Percentiles rank a stretch among this genome's conserved stretches.
phyloP scores from a whole-genome alignment of 2,113 vertebrate genomes.

The Rattus norvegicus region GRCr8 NC_086021.1:179536001-179536500 shows the following conservation, averaged over 20 bases:
- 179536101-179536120: too few relatives aligned
- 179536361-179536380: not conserved
- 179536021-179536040: not conserved
- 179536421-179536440: not conserved
- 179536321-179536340: not conserved
- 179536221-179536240: not conserved
- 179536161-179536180: not conserved
- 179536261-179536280: not conserved
- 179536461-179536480: not conserved
- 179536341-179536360: not conserved
- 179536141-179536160: too few relatives aligned
- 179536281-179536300: not conserved
- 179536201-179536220: not conserved
- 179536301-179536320: not conserved
- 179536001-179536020: not conserved
- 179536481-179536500: not conserved
- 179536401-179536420: not conserved
- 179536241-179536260: not conserved
- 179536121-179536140: too few relatives aligned
- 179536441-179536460: not conserved
- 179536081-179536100: too few relatives aligned
- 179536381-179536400: not conserved
- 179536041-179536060: not conserved
- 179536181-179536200: not conserved
- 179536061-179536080: too few relatives aligned